Base-by-base conservation (phyloP, 2,113 vertebrate species). In the Cololabis saira region DNA sequence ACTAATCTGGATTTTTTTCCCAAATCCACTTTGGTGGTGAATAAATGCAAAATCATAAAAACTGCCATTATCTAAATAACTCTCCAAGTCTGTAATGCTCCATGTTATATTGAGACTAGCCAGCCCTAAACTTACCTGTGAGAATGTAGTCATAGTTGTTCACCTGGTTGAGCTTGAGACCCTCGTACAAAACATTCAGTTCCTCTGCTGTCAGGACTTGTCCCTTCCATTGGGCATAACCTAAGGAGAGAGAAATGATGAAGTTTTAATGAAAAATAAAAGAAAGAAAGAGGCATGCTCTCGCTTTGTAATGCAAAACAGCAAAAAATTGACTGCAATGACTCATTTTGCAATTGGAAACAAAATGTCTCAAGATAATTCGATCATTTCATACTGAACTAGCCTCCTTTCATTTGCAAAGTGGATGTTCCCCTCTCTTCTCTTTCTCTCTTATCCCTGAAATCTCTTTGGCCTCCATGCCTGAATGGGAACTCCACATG, bases 71-170 rank as follows among this genome's bases (percentile, higher is more conserved):
- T 27, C 24, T 27, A 27, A 27, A n/a, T n/a, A n/a, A n/a, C n/a
- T n/a, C n/a, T n/a, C n/a, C n/a, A n/a, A n/a, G n/a, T 42, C 41
- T 42, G 6, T 42, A 15, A 5, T 1, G 13, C n/a, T 13, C 1
- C 4, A 44, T 16, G 42, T 44, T 1, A 13, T 1, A 7, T 1
- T 10, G 43, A 6, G n/a, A 15, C 43, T n/a, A n/a, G 8, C 5
- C 16, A 5, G 10, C 42, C 8, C 22, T 16, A 6, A 30, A 74
- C 85, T 87, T 65, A 98, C 97, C 97, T 50, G 97, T 99, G 78
- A 99, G 95, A 30, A 99, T 95, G 41, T 98, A 99, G 90, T 99
- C 96, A 17, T 99, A 99, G 2, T 76, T 93, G 76, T 95, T 98
- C 42, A 98, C 94, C 0, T 89, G 54, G 80, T 99, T 99, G 71